These are phyloP conservation scores for Aleiodes testaceus DNA, from an alignment of 2,888 invertebrate genomes.

Conservation along the genomic window DNA sequence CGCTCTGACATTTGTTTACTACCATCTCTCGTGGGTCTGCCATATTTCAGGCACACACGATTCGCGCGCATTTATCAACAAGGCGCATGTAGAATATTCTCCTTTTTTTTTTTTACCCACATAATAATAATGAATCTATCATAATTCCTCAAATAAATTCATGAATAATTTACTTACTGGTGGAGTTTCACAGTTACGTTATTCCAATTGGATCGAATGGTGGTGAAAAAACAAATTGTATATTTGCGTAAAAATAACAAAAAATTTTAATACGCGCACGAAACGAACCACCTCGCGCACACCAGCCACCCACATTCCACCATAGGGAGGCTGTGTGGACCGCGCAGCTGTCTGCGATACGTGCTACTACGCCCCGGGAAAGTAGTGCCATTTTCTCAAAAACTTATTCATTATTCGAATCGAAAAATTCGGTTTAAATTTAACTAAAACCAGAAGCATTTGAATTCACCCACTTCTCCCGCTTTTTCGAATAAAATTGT, in stretches of 20 bases:
- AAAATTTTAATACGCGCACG: constrained; percentile 54
- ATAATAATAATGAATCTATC: neutral
- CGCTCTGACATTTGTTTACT: constrained; percentile 63
- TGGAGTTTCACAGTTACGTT: neutral
- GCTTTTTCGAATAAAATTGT: no score
- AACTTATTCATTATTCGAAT: neutral
- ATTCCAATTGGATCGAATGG: constrained; percentile 17
- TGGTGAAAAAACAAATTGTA: neutral
- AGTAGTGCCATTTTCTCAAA: constrained; percentile 53
- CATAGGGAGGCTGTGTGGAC: constrained; percentile 61
- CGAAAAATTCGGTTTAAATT: no score
- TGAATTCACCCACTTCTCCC: no score
- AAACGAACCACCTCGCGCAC: constrained; percentile 62
- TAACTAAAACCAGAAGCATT: no score
- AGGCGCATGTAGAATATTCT: no score
- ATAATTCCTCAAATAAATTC: neutral
- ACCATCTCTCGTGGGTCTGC: constrained; percentile 46
- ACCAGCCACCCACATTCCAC: constrained; percentile 65
- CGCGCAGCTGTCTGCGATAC: constrained; percentile 60
- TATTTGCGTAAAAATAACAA: constrained; percentile 14
- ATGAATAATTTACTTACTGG: neutral
- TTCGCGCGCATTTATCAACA: constrained; percentile 48
- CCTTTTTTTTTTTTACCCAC: neutral
- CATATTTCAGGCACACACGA: constrained; percentile 39
- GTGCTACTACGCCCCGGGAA: constrained; percentile 58